These are phyloP conservation scores for Pyxicephalus adspersus DNA, from an alignment of 2,113 vertebrate genomes.

Conservation along the genomic window DNA sequence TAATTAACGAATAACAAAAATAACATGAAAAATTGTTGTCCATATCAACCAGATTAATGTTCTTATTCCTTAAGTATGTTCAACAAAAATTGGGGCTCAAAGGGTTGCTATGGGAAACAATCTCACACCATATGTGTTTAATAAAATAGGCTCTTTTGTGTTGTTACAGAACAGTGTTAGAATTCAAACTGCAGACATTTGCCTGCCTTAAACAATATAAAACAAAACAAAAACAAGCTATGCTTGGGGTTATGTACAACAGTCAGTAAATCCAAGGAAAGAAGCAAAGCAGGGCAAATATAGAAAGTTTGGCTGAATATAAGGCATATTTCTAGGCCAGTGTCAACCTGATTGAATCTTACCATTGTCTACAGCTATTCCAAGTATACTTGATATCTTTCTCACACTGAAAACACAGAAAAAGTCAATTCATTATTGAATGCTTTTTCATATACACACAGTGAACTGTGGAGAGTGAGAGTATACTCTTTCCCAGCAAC, in stretches of 20 bases:
- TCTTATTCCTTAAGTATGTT: no score
- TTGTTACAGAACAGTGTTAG: background rate
- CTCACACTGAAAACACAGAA: slow-evolving; percentile 99
- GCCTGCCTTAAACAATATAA: background rate
- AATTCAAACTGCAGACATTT: background rate
- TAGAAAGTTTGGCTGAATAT: slow-evolving; percentile 67
- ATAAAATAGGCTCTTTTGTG: background rate
- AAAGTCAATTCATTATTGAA: slow-evolving; percentile 89
- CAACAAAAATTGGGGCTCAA: no score
- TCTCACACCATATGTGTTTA: no score
- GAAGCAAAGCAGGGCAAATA: slow-evolving; percentile 61
- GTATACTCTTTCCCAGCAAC: slow-evolving; percentile 58
- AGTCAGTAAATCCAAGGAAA: slow-evolving; percentile 8
- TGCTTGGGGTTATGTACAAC: slow-evolving; percentile 21
- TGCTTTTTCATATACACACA: slow-evolving; percentile 70
- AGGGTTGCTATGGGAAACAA: no score
- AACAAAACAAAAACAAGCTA: background rate
- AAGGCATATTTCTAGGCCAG: slow-evolving; percentile 73
- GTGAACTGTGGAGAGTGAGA: slow-evolving; percentile 65
- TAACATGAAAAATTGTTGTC: no score
- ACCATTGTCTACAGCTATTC: slow-evolving; percentile 99
- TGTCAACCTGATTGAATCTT: slow-evolving; percentile 85
- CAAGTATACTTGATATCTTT: slow-evolving; percentile 99
- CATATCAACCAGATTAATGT: no score
- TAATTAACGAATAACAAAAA: no score